phyloP scores from a whole-genome alignment of 2,888 invertebrate genomes.

The Scaptomyza caliginosa region DNA sequence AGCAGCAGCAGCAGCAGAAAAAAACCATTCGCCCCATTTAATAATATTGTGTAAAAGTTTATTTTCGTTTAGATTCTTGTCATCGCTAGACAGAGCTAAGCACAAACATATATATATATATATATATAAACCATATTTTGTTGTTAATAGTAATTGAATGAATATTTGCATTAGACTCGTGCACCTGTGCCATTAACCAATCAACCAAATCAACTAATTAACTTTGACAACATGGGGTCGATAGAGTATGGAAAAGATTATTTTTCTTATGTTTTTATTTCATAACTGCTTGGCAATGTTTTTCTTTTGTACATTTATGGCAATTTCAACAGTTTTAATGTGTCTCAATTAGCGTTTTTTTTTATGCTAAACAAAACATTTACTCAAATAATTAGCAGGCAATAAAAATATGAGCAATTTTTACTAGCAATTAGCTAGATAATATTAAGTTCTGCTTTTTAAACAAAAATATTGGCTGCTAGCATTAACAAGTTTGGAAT shows the following conservation, averaged over 20 bases:
- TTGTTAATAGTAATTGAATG: constrained; percentile 49
- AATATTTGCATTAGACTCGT: constrained; percentile 6
- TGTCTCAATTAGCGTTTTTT: constrained; percentile 65
- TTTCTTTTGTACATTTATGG: constrained; percentile 49
- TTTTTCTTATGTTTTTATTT: constrained; percentile 36
- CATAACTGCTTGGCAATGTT: constrained; percentile 45
- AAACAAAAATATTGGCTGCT: constrained; percentile 16
- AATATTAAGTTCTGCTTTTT: no score
- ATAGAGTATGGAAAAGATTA: neutral
- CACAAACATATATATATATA: neutral
- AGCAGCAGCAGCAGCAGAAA: neutral
- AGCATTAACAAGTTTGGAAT: constrained; percentile 11
- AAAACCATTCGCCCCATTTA: constrained; percentile 71
- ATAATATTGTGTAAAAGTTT: constrained; percentile 78
- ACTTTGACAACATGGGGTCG: constrained; percentile 67
- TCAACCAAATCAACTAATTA: constrained; percentile 49
- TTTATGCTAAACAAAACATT: constrained; percentile 43
- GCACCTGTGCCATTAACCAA: constrained; percentile 29
- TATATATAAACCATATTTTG: constrained; percentile 44
- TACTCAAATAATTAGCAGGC: constrained; percentile 17
- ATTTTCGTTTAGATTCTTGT: constrained; percentile 55
- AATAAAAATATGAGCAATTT: constrained; percentile 63
- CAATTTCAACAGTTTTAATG: constrained; percentile 51
- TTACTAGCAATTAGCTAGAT: constrained; percentile 35
- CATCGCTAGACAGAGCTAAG: neutral